Base-by-base conservation (phyloP, 2,797 vertebrate species). In the Ptychobarbus kaznakovi region DNA sequence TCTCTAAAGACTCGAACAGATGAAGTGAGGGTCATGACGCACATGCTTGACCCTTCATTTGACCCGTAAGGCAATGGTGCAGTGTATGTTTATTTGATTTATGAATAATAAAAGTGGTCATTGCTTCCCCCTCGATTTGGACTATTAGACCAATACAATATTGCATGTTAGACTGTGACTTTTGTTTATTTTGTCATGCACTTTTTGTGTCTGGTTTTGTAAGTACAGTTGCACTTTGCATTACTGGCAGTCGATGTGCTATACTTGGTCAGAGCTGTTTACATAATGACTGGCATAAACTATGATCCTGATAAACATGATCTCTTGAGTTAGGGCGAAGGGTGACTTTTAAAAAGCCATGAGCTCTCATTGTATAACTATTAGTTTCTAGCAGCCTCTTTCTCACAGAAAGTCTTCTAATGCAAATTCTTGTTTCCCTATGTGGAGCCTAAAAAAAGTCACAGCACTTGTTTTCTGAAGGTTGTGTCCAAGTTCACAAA, bases 261-360 rank as follows among this genome's bases (percentile, higher is more conserved):
- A 65, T 53, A 76, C 32, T 66, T 83, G 81, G 81, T 49, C 22
- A 18, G 22, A 40, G 61, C 74, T 83, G 46, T 79, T 70, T 78
- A 78, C 65, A 22, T 58, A 44, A 53, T 84, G 74, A 44, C 46
- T 78, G 75, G 75, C 75, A 84, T n/a, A 69, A 84, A 70, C 46
- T 68, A 77, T 49, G 56, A 61, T 74, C 46, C 72, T 53, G 82
- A 76, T 76, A 66, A 76, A 83, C 82, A 76, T 53, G 61, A 76
- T 83, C 35, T 83, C 32, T 76, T 35, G 44, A 83, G 58, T 75
- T 40, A 46, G 40, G 38, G 51, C 38, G 1, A 61, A 83, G 81
- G 56, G 58, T 66, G 44, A 76, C 61, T 76, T 83, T 49, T 38
- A 74, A 73, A 73, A 10, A 12, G 49, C 49, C 65, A 70, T 40